A percentile compares a stretch with the other conserved stretches of the same genome.
Evolutionary conservation across 2,888 invertebrate species (phyloP).

Genomic region (Lepidocyrtoides sp.): DNA sequence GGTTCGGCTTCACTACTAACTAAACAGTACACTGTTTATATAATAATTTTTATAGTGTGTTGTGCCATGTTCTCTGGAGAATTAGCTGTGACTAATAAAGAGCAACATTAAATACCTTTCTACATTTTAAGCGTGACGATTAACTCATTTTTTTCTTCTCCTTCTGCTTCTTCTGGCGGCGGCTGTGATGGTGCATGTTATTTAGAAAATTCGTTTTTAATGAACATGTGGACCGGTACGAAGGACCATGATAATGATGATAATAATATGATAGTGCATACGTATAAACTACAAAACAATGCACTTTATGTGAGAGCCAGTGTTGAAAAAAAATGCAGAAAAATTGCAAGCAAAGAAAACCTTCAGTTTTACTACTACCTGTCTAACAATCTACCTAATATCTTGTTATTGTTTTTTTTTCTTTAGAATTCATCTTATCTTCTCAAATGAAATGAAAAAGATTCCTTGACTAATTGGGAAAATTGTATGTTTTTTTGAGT

Average conservation of each 20-base stretch:
- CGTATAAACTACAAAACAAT: too few species aligned
- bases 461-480: conserved; percentile 76
- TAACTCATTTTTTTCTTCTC: conserved; percentile 33
- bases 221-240: not conserved
- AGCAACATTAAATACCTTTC: conserved; percentile 53
- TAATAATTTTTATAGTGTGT: not conserved
- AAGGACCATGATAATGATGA: not conserved
- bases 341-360: conserved; percentile 23
- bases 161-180: conserved; percentile 2
- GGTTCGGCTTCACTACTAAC: not conserved
- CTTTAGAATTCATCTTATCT: not conserved
- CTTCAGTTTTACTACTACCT: not conserved
- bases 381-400: not conserved
- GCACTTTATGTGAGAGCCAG: too few species aligned
- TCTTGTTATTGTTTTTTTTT: not conserved
- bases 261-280: not conserved
- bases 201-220: conserved; percentile 12
- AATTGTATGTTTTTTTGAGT: conserved; percentile 58
- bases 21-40: not conserved
- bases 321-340: not conserved
- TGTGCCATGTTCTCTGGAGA: conserved; percentile 29
- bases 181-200: conserved; percentile 3
- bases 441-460: conserved; percentile 7
- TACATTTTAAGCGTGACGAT: conserved; percentile 59
- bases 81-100: conserved; percentile 63